Evolutionary conservation across 2,797 vertebrate genomes (phyloP), one percentile per base, ranked within the genome.

Genomic region (Telmatherina bonti): DNA sequence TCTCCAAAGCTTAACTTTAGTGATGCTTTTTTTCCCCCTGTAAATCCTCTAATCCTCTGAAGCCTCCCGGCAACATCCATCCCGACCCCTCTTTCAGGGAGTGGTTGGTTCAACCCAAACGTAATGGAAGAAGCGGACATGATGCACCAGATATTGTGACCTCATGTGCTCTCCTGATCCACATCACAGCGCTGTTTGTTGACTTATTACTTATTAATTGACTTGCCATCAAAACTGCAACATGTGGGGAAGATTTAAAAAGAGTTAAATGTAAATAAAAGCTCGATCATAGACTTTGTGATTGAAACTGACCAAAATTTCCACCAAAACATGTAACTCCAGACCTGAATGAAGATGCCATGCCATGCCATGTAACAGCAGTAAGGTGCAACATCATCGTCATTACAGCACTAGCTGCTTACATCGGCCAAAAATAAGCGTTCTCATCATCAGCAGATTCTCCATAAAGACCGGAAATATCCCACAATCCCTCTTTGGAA

Each of bases 41-140:
- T 75, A 92, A 93, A 91, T 92, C 92, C 89, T n/a, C 76, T 93
- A 93, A 93, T 93, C 91, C 91, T 66, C 77, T 67, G 85, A 79
- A 84, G 60, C 85, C 70, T 30, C 51, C 36, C 77, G 49, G 73
- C 68, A 76, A 30, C 85, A 77, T 82, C 66, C 82, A 69, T 67
- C 76, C 76, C 78, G 78, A 71, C 84, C 89, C 85, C 82, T 82
- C 71, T 75, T 36, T 67, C 74, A 74, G 64, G 36, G 67, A 80
- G 73, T 31, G 60, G 71, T 75, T 91, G 88, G 86, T 90, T 83
- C 73, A 30, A 62, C 72, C 85, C 82, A 81, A 87, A 87, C 57
- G 22, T 74, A 75, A 85, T 65, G 74, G 78, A 88, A 77, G 85
- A 89, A 82, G 75, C 81, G 67, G 83, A 78, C 73, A 72, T 9